A percentile compares a stretch with the other conserved stretches of the same genome.
Conservation (phyloP, 2,888 invertebrate genomes). For the Amaurobius ferox region DNA sequence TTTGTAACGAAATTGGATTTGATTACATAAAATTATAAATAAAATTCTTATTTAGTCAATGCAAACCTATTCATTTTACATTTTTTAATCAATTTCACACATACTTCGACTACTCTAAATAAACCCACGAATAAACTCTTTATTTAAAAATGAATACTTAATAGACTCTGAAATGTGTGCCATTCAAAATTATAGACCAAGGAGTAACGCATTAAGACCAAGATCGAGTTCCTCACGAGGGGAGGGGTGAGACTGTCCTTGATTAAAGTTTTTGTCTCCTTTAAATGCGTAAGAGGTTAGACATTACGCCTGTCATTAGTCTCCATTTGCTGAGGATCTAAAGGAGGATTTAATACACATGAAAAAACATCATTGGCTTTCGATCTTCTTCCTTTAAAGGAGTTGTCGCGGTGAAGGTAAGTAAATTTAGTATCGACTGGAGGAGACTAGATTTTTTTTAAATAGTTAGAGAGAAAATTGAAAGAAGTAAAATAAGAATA, state of each 20-base stretch:
- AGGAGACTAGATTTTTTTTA: neutral
- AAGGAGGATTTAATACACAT: conserved; percentile 14
- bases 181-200: neutral
- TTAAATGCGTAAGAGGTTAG: neutral
- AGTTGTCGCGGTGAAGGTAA: conserved; percentile 4
- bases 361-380: conserved; percentile 15
- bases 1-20: too few species aligned
- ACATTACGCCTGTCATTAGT: conserved; percentile 12
- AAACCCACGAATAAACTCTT: too few species aligned
- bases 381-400: neutral
- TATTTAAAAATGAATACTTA: too few species aligned
- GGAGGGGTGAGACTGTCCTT: neutral
- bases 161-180: too few species aligned
- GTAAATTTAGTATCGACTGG: neutral
- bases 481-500: too few species aligned
- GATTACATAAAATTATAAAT: too few species aligned
- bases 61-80: too few species aligned
- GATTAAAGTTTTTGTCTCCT: conserved; percentile 1
- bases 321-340: conserved; percentile 1
- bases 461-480: too few species aligned
- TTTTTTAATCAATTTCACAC: too few species aligned
- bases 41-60: too few species aligned
- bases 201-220: neutral
- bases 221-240: neutral
- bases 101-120: too few species aligned